Evolutionary conservation across 2,888 invertebrate genomes (phyloP).

Genomic region (Lasioglossum calceatum): DNA sequence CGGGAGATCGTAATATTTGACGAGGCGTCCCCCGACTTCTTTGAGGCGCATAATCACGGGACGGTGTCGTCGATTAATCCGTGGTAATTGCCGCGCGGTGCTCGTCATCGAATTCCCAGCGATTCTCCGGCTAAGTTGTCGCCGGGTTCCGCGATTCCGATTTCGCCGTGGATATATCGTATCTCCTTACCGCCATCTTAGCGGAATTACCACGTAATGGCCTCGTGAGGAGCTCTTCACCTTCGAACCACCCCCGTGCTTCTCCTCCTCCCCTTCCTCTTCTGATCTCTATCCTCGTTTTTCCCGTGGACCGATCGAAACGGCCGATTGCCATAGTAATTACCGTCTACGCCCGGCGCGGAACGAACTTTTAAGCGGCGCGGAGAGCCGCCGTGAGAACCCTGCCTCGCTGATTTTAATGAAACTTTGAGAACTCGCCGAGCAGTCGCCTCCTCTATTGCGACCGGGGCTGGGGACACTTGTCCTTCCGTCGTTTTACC

Average conservation of each 20-base stretch:
- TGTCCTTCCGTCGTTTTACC: slow-evolving; percentile 7
- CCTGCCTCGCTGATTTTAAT: slow-evolving; percentile 47
- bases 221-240: slow-evolving; percentile 24
- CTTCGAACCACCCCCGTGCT: background rate
- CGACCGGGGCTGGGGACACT: slow-evolving; percentile 1
- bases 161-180: slow-evolving; percentile 53
- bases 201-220: slow-evolving; percentile 67
- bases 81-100: slow-evolving; percentile 50
- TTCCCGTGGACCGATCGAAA: slow-evolving; percentile 35
- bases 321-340: slow-evolving; percentile 47
- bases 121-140: slow-evolving; percentile 58
- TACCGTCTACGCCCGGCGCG: slow-evolving; percentile 32
- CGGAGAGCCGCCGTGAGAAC: background rate
- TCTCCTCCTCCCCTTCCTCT: background rate
- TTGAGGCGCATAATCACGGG: slow-evolving; percentile 60
- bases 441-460: background rate
- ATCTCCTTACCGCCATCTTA: slow-evolving; percentile 59
- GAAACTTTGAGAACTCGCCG: slow-evolving; percentile 28
- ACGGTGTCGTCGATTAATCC: slow-evolving; percentile 63
- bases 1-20: background rate
- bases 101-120: slow-evolving; percentile 60
- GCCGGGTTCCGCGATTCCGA: slow-evolving; percentile 49
- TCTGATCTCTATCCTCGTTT: slow-evolving; percentile 49
- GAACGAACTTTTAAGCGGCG: slow-evolving; percentile 38
- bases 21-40: slow-evolving; percentile 28